Conservation (phyloP, 1,140 invertebrate species). For the Dendroctonus valens region DNA sequence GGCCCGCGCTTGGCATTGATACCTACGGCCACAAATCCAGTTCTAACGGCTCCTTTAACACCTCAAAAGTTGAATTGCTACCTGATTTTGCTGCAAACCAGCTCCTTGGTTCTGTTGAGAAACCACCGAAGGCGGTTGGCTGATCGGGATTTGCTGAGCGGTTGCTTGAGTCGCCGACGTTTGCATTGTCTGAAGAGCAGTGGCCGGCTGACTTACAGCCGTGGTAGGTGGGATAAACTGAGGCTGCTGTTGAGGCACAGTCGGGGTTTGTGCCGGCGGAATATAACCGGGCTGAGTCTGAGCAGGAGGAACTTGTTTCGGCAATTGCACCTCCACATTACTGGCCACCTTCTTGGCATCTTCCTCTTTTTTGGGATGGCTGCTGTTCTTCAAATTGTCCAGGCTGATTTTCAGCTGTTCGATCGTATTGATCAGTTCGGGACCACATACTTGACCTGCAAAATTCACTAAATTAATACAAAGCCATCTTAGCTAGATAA, state of each 20-base stretch:
- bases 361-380: slow-evolving; percentile 46
- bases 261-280: slow-evolving; percentile 11
- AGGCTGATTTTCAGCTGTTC: slow-evolving; percentile 57
- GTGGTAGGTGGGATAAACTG: slow-evolving; percentile 16
- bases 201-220: neutral
- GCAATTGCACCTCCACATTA: slow-evolving; percentile 31
- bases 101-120: too few relatives aligned
- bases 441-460: slow-evolving; percentile 43
- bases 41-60: neutral
- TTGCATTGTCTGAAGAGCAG: slow-evolving; percentile 4
- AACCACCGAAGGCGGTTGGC: too few relatives aligned
- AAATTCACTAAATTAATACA: slow-evolving; percentile 4
- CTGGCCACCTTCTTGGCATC: slow-evolving; percentile 39
- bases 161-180: neutral
- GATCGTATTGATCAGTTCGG: slow-evolving; percentile 54
- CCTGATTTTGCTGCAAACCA: too few relatives aligned
- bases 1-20: too few relatives aligned
- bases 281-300: slow-evolving; percentile 15
- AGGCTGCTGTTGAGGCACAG: slow-evolving; percentile 14
- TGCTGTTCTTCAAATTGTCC: slow-evolving; percentile 56
- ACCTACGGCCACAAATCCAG: too few relatives aligned
- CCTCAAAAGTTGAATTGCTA: neutral
- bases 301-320: slow-evolving; percentile 6
- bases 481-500: too few relatives aligned
- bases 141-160: neutral